phyloP scores from a whole-genome alignment of 2,113 vertebrate species.

The Athene noctua region DNA sequence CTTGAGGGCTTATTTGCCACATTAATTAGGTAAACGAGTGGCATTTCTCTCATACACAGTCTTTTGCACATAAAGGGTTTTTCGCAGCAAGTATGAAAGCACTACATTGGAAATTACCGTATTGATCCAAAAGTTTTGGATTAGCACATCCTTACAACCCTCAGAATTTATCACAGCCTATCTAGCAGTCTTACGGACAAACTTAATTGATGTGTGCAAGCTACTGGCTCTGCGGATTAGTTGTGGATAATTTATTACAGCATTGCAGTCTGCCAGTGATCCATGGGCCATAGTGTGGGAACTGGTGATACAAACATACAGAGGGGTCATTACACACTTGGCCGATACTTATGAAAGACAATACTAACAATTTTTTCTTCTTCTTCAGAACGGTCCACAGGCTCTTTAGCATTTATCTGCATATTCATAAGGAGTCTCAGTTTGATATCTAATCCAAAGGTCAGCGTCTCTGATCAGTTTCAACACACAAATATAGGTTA shows the following conservation, averaged over 20 bases:
- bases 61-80: not conserved
- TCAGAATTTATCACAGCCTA: not conserved
- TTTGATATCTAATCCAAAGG: not conserved
- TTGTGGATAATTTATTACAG: not conserved
- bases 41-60: fast-evolving
- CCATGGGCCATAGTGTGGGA: not conserved
- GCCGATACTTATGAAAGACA: not conserved
- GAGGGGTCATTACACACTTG: not conserved
- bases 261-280: not conserved
- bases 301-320: not conserved
- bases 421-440: not conserved
- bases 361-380: not conserved
- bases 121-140: fast-evolving
- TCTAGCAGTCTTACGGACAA: not conserved
- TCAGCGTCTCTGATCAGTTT: not conserved
- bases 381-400: not conserved
- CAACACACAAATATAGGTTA: not conserved
- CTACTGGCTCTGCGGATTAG: not conserved
- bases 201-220: not conserved
- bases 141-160: not conserved
- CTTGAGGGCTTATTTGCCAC: not conserved
- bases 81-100: not conserved
- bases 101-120: not conserved
- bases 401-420: not conserved
- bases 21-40: not conserved